phyloP scores from a whole-genome alignment of 37 sponge, comb jelly and placozoan species.

The Beroe ovata region DNA sequence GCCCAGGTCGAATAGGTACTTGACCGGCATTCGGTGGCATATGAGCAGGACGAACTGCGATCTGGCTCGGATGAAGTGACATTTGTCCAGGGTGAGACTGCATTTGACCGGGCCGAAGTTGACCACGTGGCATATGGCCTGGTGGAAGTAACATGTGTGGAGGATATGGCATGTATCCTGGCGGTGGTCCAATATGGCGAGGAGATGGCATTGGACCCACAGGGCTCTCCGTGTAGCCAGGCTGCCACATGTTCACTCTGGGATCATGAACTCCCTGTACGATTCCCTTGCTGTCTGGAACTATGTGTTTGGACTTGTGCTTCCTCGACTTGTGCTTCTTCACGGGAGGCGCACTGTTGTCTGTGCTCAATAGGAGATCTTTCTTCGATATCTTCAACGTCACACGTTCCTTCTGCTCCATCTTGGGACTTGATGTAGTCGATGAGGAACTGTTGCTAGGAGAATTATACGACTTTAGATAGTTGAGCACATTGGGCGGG shows the following conservation, averaged over 20 bases:
- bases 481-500: background rate
- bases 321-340: conserved; percentile 36
- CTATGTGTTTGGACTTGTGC: conserved; percentile 2
- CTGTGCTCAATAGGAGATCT: background rate
- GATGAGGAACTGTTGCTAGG: conserved; percentile 13
- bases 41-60: too few relatives aligned
- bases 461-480: conserved; percentile 4
- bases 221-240: background rate
- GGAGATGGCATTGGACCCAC: background rate
- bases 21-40: background rate
- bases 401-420: background rate
- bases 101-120: too few relatives aligned
- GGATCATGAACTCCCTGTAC: background rate
- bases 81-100: background rate
- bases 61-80: background rate
- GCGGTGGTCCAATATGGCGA: background rate
- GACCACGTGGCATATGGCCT: background rate
- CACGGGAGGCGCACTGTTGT: background rate
- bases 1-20: background rate
- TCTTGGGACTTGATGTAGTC: background rate
- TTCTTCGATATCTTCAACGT: background rate
- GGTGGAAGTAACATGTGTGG: too few relatives aligned
- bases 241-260: background rate
- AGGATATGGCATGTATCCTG: background rate
- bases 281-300: background rate